These are phyloP conservation scores for Anseranas semipalmata DNA, from an alignment of 2,113 vertebrate species.

Conservation along the genomic window DNA sequence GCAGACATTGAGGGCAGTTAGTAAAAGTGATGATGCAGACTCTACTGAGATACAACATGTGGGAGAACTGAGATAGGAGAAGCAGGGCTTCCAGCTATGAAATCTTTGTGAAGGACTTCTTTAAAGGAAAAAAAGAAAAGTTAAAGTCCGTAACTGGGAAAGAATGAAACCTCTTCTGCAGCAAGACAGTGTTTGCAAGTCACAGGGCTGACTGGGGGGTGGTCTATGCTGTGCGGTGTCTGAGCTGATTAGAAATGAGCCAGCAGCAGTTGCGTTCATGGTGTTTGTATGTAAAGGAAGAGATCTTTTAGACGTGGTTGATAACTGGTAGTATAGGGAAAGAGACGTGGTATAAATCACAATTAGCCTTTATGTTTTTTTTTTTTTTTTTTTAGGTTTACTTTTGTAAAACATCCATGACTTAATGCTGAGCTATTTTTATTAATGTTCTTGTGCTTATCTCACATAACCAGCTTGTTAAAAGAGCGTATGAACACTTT, in stretches of 20 bases:
- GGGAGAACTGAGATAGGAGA: not conserved
- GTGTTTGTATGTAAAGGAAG: not conserved
- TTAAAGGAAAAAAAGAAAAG: not conserved
- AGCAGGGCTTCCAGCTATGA: not conserved
- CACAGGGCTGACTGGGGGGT: not conserved
- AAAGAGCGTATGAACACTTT: slow-evolving; percentile 39
- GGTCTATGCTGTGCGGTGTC: not conserved
- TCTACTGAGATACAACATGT: not conserved
- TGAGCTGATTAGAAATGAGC: not conserved
- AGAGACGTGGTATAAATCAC: not conserved
- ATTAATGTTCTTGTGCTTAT: slow-evolving; percentile 55
- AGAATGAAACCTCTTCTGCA: not conserved
- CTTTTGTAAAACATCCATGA: slow-evolving; percentile 23
- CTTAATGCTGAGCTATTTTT: slow-evolving; percentile 56
- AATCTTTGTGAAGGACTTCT: not conserved
- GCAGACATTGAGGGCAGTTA: not conserved
- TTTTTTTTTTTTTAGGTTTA: not conserved
- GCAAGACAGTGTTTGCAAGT: not conserved
- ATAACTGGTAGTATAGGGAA: not conserved
- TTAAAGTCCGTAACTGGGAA: not conserved
- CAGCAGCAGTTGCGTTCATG: not conserved
- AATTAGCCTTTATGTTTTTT: not conserved
- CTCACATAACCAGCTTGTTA: slow-evolving; percentile 58
- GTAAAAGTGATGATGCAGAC: not conserved
- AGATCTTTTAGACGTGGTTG: not conserved